Evolutionary conservation across 1,140 invertebrate species (phyloP).

Genomic region (Limonius californicus): DNA sequence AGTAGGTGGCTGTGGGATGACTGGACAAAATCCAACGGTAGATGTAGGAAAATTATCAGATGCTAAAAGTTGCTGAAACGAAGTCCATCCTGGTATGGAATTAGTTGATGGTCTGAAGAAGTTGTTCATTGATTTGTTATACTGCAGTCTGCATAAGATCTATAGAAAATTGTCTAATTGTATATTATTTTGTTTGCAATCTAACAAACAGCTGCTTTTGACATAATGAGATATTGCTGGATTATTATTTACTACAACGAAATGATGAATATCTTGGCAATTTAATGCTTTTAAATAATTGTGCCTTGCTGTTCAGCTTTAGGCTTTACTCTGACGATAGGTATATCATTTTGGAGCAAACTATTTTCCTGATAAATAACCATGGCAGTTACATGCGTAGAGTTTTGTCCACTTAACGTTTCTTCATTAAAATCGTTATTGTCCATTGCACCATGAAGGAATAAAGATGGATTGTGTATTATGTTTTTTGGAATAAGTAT

Average conservation of each 20-base stretch:
- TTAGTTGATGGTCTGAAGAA: neutral
- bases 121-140: neutral
- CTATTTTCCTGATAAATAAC: slow-evolving; percentile 22
- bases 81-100: neutral
- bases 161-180: neutral
- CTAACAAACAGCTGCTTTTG: too few species aligned
- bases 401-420: slow-evolving; percentile 24
- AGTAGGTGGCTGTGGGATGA: slow-evolving; percentile 19
- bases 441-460: slow-evolving; percentile 24
- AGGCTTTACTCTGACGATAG: slow-evolving; percentile 22
- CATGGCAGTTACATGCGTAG: slow-evolving; percentile 24
- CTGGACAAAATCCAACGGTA: slow-evolving; percentile 21
- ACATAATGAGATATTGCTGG: too few species aligned
- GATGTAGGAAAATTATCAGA: neutral
- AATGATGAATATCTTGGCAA: neutral
- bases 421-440: slow-evolving; percentile 26
- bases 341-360: slow-evolving; percentile 3
- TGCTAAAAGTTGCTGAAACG: neutral
- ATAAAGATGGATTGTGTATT: slow-evolving; percentile 8
- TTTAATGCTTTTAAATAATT: slow-evolving; percentile 23
- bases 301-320: slow-evolving; percentile 11
- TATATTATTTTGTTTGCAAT: neutral
- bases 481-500: slow-evolving; percentile 5
- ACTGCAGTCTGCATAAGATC: neutral
- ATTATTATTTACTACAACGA: too few species aligned